A percentile compares a stretch with the other conserved stretches of the same genome.
Conservation (phyloP, 2,113 vertebrate genomes). For the Ranitomeya imitator region DNA sequence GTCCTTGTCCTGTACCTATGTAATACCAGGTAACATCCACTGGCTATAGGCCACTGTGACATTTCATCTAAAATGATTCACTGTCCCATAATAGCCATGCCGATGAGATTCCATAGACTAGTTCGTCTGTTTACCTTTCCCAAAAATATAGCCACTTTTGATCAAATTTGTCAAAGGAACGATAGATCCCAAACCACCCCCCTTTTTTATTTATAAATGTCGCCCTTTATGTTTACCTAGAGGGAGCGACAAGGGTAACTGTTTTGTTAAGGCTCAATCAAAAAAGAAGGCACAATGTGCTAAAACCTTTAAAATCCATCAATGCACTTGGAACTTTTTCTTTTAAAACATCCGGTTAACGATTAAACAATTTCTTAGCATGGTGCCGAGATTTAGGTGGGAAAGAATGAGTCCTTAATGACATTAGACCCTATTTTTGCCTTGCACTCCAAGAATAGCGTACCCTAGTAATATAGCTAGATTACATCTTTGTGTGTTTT, state of each 20-base stretch:
- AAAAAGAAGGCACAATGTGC: background rate
- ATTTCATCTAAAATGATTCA: background rate
- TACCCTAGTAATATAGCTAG: background rate
- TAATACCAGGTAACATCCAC: background rate
- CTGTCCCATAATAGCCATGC: background rate
- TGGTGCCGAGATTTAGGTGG: background rate
- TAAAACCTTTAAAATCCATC: background rate
- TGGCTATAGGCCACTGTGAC: background rate
- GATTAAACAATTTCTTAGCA: background rate
- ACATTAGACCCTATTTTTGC: background rate
- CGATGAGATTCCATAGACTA: background rate
- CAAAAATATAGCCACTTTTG: background rate
- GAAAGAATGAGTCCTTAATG: constrained; percentile 1
- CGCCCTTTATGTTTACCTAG: background rate
- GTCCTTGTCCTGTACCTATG: background rate
- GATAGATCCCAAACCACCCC: background rate
- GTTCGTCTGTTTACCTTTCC: background rate
- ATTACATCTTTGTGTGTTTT: constrained; percentile 33
- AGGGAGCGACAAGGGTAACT: background rate
- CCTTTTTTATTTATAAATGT: background rate
- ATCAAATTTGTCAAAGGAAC: background rate
- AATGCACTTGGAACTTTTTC: background rate
- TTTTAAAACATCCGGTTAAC: background rate
- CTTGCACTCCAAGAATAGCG: background rate
- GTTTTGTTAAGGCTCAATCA: background rate